Base-by-base conservation (phyloP, 2,113 vertebrate genomes). In the Rhombomys opimus region DNA sequence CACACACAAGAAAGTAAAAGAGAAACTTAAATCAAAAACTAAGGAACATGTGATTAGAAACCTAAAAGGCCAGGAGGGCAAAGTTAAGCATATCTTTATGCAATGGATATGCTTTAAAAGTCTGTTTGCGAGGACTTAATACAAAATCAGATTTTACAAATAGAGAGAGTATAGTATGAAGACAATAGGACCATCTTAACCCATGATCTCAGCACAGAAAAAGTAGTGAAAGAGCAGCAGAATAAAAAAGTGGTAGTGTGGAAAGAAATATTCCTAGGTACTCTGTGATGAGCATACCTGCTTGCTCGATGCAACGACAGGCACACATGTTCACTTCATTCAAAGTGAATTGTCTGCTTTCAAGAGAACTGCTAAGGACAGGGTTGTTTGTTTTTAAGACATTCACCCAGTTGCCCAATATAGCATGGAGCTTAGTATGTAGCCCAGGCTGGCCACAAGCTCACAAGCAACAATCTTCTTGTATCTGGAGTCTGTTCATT, bases 331-430 rank as follows among this genome's bases (percentile, higher is more conserved):
- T 76, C 52, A 89, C 41, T 89, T 38, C 88, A 85, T 97, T 88
- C 72, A 93, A 96, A 95, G 80, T 57, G 50, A 92, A 93, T 87
- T 87, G 61, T 67, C 63, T 94, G 30, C 67, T 92, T 96, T 27
- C 88, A 63, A 80, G 46, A 75, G 15, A 76, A 59, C 13, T 75
- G 22, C 17, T 61, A 90, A 90, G 18, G 14, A 82, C 35, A 89
- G 65, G 13, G 30, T 38, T 38, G 18, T 65, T 46, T 85, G 46
- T 46, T 22, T 46, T 52, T 68, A 35, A 68, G 17, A 50, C 27
- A 35, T 11, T 68, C 30, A 87, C 11, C 11, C 30, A 35, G 46
- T 87, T 68, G 7, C 41, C 84, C 63, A 87, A 20, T 67, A 32
- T 52, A 20, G 41, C 9, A 30, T 67, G 38, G 27, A 32, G 4